These are phyloP conservation scores for Aepyceros melampus DNA, from an alignment of 2,113 vertebrate genomes.

Conservation along the genomic window DNA sequence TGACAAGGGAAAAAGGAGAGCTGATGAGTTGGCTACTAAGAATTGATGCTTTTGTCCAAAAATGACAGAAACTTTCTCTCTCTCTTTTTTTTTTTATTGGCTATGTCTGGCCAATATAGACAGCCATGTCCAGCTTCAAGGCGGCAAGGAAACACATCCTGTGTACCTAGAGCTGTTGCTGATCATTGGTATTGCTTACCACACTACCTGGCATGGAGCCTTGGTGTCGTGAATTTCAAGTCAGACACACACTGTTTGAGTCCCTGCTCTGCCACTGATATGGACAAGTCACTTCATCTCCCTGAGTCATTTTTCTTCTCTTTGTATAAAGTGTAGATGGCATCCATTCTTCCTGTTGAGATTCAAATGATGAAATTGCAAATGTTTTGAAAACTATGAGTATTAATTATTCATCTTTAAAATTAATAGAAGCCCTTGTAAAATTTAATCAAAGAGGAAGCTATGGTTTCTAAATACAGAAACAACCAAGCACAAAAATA, in stretches of 20 bases:
- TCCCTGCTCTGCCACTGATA: neutral
- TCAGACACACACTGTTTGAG: neutral
- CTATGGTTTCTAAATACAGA: conserved; percentile 21
- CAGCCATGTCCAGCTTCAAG: neutral
- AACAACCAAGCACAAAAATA: neutral
- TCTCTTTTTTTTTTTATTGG: neutral
- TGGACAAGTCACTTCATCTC: neutral
- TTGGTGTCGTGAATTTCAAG: neutral
- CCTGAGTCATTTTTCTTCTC: neutral
- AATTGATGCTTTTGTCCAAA: neutral
- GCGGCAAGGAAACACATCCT: neutral
- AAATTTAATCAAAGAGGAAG: neutral
- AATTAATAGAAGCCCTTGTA: neutral
- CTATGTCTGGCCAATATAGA: neutral
- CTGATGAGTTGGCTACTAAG: neutral
- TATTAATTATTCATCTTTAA: neutral
- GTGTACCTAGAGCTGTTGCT: neutral
- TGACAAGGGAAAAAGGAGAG: neutral
- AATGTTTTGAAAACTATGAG: neutral
- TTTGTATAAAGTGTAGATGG: neutral
- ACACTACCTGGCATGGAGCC: neutral
- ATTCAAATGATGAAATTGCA: neutral
- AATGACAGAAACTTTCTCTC: neutral
- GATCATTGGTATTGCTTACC: neutral
- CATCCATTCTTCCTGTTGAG: neutral